Conservation (phyloP, 2,797 vertebrate species). For the Halcyon leucocephala region DNA sequence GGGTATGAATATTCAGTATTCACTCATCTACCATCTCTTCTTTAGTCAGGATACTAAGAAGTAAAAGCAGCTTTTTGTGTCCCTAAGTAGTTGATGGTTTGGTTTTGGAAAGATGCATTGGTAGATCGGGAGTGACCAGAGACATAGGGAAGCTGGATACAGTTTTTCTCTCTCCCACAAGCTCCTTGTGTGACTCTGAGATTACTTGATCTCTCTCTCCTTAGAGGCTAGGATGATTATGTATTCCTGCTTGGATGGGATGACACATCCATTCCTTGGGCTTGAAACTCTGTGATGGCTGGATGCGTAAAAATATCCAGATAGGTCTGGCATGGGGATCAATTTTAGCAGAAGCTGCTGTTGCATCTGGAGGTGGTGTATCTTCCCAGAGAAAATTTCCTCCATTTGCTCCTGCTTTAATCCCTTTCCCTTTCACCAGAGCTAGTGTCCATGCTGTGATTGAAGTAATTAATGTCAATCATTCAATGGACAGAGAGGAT, state of each 20-base stretch:
- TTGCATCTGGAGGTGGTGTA: background rate
- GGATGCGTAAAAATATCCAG: background rate
- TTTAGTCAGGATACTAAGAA: slow-evolving; percentile 23
- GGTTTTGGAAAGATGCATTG: background rate
- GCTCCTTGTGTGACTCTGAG: background rate
- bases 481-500: slow-evolving; percentile 1
- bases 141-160: background rate
- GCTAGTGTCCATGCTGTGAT: slow-evolving; percentile 36
- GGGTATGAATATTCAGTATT: slow-evolving; percentile 58
- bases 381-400: background rate
- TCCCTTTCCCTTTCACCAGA: background rate
- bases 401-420: background rate
- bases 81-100: background rate
- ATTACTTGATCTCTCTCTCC: background rate
- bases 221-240: background rate
- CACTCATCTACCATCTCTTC: background rate
- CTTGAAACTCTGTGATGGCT: background rate
- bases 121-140: background rate
- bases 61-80: slow-evolving; percentile 16
- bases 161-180: background rate
- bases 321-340: background rate
- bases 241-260: background rate
- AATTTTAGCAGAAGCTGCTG: background rate
- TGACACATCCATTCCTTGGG: background rate
- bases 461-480: slow-evolving; percentile 62